Evolutionary conservation across 2,797 vertebrate genomes (phyloP), one percentile per base, ranked within the genome.

Genomic region (Oceanodroma leucorhoa): DNA sequence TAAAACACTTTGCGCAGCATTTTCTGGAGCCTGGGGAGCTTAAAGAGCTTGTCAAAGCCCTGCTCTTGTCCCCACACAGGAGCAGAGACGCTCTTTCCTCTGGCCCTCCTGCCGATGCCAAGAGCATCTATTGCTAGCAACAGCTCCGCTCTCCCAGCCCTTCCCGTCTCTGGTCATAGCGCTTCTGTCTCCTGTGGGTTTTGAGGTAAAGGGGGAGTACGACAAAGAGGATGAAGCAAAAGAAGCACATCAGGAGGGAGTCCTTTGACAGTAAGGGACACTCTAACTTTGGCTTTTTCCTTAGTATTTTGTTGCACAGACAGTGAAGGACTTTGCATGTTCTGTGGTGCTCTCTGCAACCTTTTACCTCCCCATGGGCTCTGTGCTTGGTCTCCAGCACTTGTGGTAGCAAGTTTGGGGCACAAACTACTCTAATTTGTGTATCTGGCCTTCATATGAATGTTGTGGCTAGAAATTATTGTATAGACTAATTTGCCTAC

Each of bases 1-100:
- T 98, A 97, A 98, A 98, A 98, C 98, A 99, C 98, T 99, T 98
- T 98, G 98, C 98, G 96, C 98, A 98, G 98, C 99, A 99, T 98
- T 98, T 98, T 98, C 98, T 98, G 98, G 98, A 98, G 98, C 98
- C 98, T 98, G 97, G 94, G 96, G 97, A 97, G 97, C 97, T 97
- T 97, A 96, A 98, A 98, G 97, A 98, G 98, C 98, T 98, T 98
- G 98, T 98, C 98, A 98, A 98, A 98, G 97, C 97, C 95, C 96
- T 97, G 98, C 97, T 97, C 97, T 98, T 89, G 92, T 97, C 89
- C 93, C 86, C 23, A 18, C 48, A 84, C 94, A 95, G 87, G 18
- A 92, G 90, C 89, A 90, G 69, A 90, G 69, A 82, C 21, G 1
- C 55, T 91, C 45, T 83, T 83, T 76, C 65, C 87, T 85, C 83